Conservation (phyloP, 2,113 vertebrate species). For the Eulemur macaco region DNA sequence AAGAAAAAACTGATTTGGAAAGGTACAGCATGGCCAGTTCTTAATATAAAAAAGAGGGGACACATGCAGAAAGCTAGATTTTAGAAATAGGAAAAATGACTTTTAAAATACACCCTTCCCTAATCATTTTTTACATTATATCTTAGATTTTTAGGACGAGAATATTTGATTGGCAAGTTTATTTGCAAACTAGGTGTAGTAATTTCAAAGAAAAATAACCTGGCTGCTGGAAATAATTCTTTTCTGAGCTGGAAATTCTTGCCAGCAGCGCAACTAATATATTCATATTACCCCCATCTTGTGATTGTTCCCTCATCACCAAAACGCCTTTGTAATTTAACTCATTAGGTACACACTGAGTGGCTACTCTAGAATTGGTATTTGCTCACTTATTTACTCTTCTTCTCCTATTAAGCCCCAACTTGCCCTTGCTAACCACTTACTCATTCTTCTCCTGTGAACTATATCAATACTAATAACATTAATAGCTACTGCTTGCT, state of each 20-base stretch:
- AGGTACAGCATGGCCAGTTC: not conserved
- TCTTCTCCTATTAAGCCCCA: not conserved
- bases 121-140: constrained; percentile 36
- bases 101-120: constrained; percentile 33
- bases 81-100: constrained; percentile 59
- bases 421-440: not conserved
- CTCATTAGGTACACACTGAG: not conserved
- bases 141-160: constrained; percentile 63
- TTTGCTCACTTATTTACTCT: not conserved
- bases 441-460: not conserved
- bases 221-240: constrained; percentile 21
- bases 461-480: not conserved
- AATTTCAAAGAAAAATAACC: constrained; percentile 59
- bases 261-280: constrained; percentile 25
- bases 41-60: not conserved
- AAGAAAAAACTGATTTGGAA: not conserved
- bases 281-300: not conserved
- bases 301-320: not conserved
- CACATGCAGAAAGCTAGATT: constrained; percentile 19
- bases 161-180: constrained; percentile 59
- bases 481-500: not conserved
- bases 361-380: not conserved
- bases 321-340: not conserved
- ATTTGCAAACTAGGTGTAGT: constrained; percentile 46
- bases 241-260: constrained; percentile 44